Evolutionary conservation across 2,888 invertebrate genomes (phyloP).

Genomic region (Ophonus ardosiacus): DNA sequence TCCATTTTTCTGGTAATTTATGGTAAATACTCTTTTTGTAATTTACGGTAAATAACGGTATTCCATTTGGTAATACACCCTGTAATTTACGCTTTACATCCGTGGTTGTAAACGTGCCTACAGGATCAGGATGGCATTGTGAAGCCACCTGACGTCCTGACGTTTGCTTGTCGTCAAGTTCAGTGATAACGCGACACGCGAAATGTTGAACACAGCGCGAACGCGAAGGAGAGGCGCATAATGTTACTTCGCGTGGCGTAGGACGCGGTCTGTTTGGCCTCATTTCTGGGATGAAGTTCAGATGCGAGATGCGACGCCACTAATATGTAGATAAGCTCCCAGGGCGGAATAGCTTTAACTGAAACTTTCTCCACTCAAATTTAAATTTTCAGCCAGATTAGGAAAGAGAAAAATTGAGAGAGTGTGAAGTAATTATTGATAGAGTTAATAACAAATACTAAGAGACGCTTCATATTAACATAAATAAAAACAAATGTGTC

Average conservation of each 20-base stretch:
- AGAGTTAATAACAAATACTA: too few relatives aligned
- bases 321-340: constrained; percentile 18
- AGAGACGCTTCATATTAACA: too few relatives aligned
- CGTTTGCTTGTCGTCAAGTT: constrained; percentile 21
- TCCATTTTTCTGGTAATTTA: too few relatives aligned
- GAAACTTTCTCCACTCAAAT: constrained; percentile 1
- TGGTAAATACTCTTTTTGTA: too few relatives aligned
- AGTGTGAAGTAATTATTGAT: too few relatives aligned
- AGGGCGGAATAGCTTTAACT: neutral
- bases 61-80: too few relatives aligned
- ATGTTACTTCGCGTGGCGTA: neutral
- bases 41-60: too few relatives aligned
- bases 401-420: too few relatives aligned
- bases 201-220: neutral
- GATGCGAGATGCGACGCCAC: neutral
- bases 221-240: neutral
- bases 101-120: neutral
- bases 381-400: neutral
- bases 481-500: too few relatives aligned
- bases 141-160: constrained; percentile 30
- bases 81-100: too few relatives aligned
- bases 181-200: constrained; percentile 22
- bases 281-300: neutral
- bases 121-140: neutral
- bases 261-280: neutral